Percentiles rank a stretch among this genome's conserved stretches.
phyloP scores from a whole-genome alignment of 2,888 invertebrate genomes.

The Glyphotaelius pellucidus region DNA sequence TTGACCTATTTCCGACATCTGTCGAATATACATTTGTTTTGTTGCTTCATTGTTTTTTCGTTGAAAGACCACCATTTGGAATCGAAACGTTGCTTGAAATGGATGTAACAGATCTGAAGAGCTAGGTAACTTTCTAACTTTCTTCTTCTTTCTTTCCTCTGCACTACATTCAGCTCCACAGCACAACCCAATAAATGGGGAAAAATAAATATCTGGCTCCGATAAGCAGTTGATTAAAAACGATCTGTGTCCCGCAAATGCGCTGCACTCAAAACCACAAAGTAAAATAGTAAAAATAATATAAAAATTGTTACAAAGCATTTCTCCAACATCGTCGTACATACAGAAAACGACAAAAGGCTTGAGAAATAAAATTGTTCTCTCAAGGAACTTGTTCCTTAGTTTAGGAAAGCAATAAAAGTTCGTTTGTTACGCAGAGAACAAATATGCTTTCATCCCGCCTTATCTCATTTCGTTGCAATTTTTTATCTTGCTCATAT shows the following conservation, averaged over 20 bases:
- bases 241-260: not conserved
- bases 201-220: too few species aligned
- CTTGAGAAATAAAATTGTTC: slow-evolving; percentile 62
- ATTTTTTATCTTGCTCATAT: slow-evolving; percentile 49
- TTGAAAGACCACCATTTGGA: too few species aligned
- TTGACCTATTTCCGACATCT: too few species aligned
- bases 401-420: slow-evolving; percentile 65
- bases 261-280: not conserved
- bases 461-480: slow-evolving; percentile 25
- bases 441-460: slow-evolving; percentile 63
- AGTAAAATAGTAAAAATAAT: not conserved
- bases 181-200: too few species aligned
- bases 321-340: not conserved
- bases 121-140: too few species aligned
- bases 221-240: not conserved
- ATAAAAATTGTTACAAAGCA: not conserved
- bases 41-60: too few species aligned
- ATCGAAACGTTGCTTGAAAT: too few species aligned
- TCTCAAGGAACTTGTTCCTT: slow-evolving; percentile 57
- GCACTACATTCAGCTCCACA: too few species aligned
- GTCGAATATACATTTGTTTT: too few species aligned
- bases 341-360: slow-evolving; percentile 47
- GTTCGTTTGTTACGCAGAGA: slow-evolving; percentile 65
- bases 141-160: too few species aligned
- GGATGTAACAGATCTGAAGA: too few species aligned